phyloP scores from a whole-genome alignment of 2,888 invertebrate species.

The Marasmarcha lunaedactyla region DNA sequence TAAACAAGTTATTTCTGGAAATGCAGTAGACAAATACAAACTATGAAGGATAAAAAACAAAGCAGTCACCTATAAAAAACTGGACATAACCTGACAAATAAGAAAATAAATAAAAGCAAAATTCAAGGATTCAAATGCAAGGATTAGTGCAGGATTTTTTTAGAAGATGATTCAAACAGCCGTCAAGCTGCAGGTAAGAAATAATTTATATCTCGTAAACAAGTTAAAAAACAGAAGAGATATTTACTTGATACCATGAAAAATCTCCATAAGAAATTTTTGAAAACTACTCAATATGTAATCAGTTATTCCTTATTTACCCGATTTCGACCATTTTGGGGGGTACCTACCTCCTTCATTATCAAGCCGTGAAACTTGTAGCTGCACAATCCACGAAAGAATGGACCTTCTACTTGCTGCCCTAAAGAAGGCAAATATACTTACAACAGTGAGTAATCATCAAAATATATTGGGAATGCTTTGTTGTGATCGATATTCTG shows the following conservation, averaged over 20 bases:
- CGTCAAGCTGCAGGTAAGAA: constrained; percentile 3
- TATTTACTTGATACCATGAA: background rate
- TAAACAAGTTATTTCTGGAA: too few relatives aligned
- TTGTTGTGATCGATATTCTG: constrained; percentile 18
- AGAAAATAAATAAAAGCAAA: too few relatives aligned
- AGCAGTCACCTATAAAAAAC: too few relatives aligned
- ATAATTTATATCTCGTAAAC: background rate
- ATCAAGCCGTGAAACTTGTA: constrained; percentile 17
- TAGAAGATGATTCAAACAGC: constrained; percentile 2
- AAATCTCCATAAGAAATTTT: constrained; percentile 2
- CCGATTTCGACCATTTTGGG: constrained; percentile 7
- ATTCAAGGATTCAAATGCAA: too few relatives aligned
- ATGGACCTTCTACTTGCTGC: constrained; percentile 13
- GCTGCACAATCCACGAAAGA: constrained; percentile 15
- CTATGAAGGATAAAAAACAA: too few relatives aligned
- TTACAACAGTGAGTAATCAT: constrained; percentile 16
- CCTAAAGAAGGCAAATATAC: constrained; percentile 14
- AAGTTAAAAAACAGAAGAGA: background rate
- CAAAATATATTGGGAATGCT: constrained; percentile 15
- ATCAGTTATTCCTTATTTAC: constrained; percentile 1
- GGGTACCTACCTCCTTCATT: constrained; percentile 17
- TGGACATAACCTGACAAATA: too few relatives aligned
- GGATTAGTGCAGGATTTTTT: too few relatives aligned
- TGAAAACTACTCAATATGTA: background rate
- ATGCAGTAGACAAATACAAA: too few relatives aligned